These are phyloP conservation scores for Pyrochroa serraticornis DNA, from an alignment of 2,888 invertebrate species.

Conservation along the genomic window DNA sequence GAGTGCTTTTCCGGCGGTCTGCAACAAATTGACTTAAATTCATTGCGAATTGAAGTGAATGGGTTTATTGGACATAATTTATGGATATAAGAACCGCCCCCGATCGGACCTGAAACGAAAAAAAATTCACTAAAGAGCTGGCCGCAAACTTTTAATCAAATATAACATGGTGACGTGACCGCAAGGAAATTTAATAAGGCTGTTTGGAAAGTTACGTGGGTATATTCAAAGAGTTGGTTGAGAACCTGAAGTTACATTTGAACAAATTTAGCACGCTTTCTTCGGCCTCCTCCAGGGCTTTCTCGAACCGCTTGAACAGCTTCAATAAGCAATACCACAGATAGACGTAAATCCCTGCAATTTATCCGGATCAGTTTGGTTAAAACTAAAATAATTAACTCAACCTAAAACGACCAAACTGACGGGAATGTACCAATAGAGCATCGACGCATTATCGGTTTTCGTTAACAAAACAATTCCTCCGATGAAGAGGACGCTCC, in stretches of 20 bases:
- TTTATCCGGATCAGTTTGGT: neutral
- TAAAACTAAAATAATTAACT: neutral
- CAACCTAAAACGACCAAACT: slow-evolving; percentile 1
- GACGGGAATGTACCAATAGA: slow-evolving; percentile 2
- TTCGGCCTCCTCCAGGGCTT: neutral
- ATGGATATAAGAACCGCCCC: slow-evolving; percentile 9
- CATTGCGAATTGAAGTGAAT: slow-evolving; percentile 37
- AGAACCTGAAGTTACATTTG: slow-evolving; percentile 4
- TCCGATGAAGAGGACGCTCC: neutral
- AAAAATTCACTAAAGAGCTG: neutral
- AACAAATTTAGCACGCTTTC: neutral
- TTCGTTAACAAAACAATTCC: slow-evolving; percentile 1
- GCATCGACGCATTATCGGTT: neutral
- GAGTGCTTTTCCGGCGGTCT: slow-evolving; percentile 41
- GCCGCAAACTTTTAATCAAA: neutral
- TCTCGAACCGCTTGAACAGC: neutral
- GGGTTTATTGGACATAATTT: slow-evolving; percentile 35
- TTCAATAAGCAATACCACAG: slow-evolving; percentile 3
- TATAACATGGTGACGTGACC: slow-evolving; percentile 8
- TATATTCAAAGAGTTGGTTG: slow-evolving; percentile 8
- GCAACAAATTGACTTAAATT: slow-evolving; percentile 49
- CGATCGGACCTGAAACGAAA: neutral
- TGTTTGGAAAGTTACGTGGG: neutral
- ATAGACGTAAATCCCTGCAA: slow-evolving; percentile 2
- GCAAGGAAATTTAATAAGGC: slow-evolving; percentile 1